These are phyloP conservation scores for Halcyon chelicuti DNA, from an alignment of 2,797 vertebrate genomes.

Conservation along the genomic window DNA sequence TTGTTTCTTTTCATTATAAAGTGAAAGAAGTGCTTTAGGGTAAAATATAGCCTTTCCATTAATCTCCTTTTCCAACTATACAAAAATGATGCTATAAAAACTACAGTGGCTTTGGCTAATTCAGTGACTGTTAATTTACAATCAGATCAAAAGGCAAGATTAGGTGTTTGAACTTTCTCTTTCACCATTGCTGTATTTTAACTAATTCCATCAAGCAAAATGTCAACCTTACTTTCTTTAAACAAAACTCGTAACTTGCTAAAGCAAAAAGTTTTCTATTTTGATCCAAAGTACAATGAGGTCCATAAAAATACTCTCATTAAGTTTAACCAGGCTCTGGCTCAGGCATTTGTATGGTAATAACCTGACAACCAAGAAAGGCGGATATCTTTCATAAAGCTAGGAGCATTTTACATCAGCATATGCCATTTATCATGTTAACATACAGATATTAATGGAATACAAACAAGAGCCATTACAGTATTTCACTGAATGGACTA, in stretches of 20 bases:
- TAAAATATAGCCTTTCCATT: slow-evolving; percentile 7
- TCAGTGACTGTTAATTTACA: slow-evolving; percentile 26
- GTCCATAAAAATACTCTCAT: not conserved
- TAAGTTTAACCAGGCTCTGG: not conserved
- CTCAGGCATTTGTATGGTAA: not conserved
- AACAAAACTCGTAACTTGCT: not conserved
- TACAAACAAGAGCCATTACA: not conserved
- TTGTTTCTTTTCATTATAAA: not conserved
- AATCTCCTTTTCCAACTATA: not conserved
- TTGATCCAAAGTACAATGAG: not conserved
- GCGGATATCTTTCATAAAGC: not conserved
- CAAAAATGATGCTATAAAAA: slow-evolving; percentile 17
- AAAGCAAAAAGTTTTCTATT: not conserved
- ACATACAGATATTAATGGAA: not conserved
- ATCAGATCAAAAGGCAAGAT: slow-evolving; percentile 41
- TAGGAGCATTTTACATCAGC: not conserved
- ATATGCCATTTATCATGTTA: not conserved
- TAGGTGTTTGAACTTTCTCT: slow-evolving; percentile 7
- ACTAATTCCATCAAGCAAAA: not conserved
- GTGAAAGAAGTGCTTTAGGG: not conserved
- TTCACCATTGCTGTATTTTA: not conserved
- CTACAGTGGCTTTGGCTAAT: not conserved
- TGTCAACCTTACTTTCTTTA: not conserved
- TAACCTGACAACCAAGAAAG: not conserved
- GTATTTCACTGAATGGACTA: not conserved